Conservation (phyloP, 2,797 vertebrate species). For the Urosaurus nigricauda region DNA sequence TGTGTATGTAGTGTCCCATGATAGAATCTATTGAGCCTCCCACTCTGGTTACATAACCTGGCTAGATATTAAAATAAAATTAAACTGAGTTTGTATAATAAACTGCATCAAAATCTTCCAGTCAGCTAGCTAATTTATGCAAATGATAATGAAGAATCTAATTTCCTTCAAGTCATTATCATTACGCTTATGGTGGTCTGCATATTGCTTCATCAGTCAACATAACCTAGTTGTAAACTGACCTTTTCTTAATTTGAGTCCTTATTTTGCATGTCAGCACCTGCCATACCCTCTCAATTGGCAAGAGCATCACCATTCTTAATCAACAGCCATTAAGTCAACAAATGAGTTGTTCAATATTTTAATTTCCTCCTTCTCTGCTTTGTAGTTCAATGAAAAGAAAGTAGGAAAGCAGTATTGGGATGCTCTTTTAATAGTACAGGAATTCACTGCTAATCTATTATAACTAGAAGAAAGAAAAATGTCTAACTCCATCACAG, state of each 20-base stretch:
- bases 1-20: not conserved
- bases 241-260: conserved; percentile 36
- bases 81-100: conserved; percentile 28
- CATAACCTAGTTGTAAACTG: not conserved
- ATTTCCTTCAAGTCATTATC: conserved; percentile 47
- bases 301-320: not conserved
- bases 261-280: not conserved
- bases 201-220: conserved; percentile 17
- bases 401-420: not conserved
- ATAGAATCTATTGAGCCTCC: not conserved
- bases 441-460: not conserved
- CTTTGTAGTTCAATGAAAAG: not conserved
- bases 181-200: conserved; percentile 12
- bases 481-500: too few species aligned
- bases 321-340: conserved; percentile 5
- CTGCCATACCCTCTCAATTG: not conserved
- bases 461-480: too few species aligned
- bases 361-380: conserved; percentile 16
- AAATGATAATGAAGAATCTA: conserved; percentile 46
- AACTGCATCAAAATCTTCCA: conserved; percentile 33
- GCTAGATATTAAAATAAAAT: conserved; percentile 28
- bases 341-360: not conserved
- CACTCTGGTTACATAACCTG: not conserved
- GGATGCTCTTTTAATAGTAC: not conserved
- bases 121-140: conserved; percentile 45